Percentiles rank a stretch among this genome's conserved stretches.
Evolutionary conservation across 1,140 invertebrate species (phyloP).

Genomic region (Tetraneura akinire): DNA sequence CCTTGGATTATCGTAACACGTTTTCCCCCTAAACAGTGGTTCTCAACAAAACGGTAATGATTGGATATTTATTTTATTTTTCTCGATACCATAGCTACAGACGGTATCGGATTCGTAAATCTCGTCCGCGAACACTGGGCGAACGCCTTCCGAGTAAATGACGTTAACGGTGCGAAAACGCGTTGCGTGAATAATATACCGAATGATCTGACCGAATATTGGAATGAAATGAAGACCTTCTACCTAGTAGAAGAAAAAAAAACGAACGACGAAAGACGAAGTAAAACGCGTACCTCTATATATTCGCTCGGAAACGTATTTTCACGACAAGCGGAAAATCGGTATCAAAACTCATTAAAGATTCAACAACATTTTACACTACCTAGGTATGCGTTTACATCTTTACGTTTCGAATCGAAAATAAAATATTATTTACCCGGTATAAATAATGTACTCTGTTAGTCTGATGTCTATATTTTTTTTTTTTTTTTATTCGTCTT

Average conservation of each 20-base stretch:
- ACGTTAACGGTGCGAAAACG: not conserved
- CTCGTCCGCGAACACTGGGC: not conserved
- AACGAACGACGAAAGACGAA: not conserved
- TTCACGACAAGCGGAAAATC: constrained; percentile 23
- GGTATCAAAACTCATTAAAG: constrained; percentile 17
- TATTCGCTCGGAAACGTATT: not conserved
- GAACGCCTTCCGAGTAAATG: not conserved
- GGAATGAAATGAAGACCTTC: too few species aligned
- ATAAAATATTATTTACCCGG: constrained; percentile 3
- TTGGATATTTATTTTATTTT: too few species aligned
- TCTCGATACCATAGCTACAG: too few species aligned
- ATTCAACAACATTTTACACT: constrained; percentile 15
- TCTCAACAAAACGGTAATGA: constrained; percentile 3
- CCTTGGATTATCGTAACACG: not conserved
- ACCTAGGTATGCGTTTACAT: not conserved
- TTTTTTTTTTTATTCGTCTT: too few species aligned
- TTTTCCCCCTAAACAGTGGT: not conserved
- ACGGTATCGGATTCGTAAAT: not conserved
- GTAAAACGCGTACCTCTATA: not conserved
- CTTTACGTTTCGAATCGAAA: not conserved
- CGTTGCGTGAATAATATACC: not conserved
- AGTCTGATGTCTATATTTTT: too few species aligned
- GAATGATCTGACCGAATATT: not conserved
- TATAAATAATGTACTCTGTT: too few species aligned
- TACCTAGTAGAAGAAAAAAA: too few species aligned